These are phyloP conservation scores for Lasioglossum malachurum DNA, from an alignment of 2,888 invertebrate species.

Conservation along the genomic window DNA sequence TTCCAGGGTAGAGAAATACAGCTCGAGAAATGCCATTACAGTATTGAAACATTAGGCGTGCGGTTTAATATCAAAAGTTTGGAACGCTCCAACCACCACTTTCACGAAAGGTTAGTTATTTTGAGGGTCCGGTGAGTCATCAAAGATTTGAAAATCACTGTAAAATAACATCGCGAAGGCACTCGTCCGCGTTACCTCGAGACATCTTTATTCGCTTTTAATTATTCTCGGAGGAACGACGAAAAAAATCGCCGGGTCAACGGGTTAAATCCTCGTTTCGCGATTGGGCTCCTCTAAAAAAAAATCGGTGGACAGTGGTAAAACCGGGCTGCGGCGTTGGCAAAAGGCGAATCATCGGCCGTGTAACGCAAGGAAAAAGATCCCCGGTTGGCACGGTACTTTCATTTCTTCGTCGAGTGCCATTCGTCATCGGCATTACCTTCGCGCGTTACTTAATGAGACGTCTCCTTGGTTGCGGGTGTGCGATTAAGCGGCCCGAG, in stretches of 20 bases:
- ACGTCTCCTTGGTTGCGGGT: slow-evolving; percentile 68
- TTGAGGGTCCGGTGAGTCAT: not conserved
- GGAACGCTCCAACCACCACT: not conserved
- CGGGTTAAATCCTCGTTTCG: slow-evolving; percentile 8
- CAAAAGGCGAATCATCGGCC: slow-evolving; percentile 50
- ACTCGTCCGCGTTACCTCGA: not conserved
- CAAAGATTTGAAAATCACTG: not conserved
- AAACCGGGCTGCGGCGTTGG: slow-evolving; percentile 2
- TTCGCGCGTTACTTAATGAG: slow-evolving; percentile 70
- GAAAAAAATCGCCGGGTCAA: not conserved
- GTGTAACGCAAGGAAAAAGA: slow-evolving; percentile 50
- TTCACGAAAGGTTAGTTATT: not conserved
- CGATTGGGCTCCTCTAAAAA: not conserved
- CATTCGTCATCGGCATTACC: slow-evolving; percentile 62
- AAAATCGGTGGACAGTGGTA: not conserved
- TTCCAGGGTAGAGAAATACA: too few species aligned
- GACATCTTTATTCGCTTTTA: not conserved
- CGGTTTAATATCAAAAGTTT: not conserved
- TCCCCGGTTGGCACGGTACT: slow-evolving; percentile 54
- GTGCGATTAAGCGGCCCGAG: slow-evolving; percentile 55
- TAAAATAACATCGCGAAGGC: not conserved
- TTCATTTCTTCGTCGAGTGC: slow-evolving; percentile 56
- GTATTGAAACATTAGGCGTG: not conserved
- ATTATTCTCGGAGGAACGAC: not conserved
- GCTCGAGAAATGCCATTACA: not conserved